Conservation (phyloP, 2,888 invertebrate species). For the Trissoscelio sp. region DNA sequence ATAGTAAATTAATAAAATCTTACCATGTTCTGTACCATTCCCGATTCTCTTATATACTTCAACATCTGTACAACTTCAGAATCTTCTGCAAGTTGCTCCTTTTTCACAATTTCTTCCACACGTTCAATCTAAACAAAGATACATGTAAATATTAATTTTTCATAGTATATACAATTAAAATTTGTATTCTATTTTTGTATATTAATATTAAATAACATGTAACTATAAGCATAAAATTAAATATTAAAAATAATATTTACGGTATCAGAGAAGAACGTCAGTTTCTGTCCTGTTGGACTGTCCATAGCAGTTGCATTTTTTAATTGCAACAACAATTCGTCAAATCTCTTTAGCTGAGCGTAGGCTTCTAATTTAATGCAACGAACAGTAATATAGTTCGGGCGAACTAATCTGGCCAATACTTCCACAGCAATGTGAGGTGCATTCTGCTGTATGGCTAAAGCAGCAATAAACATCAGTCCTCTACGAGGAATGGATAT, state of each 20-base stretch:
- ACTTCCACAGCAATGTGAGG: slow-evolving; percentile 89
- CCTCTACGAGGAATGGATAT: slow-evolving; percentile 86
- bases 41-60: not conserved
- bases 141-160: not conserved
- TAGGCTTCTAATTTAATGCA: slow-evolving; percentile 87
- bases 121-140: slow-evolving; percentile 11
- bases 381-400: slow-evolving; percentile 88
- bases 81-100: slow-evolving; percentile 1
- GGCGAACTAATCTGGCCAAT: slow-evolving; percentile 84
- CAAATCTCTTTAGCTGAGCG: slow-evolving; percentile 62
- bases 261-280: slow-evolving; percentile 87
- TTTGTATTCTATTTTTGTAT: too few relatives aligned
- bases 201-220: too few relatives aligned
- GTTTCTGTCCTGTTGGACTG: slow-evolving; percentile 84
- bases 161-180: too few relatives aligned
- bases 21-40: slow-evolving; percentile 28
- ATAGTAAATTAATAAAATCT: not conserved
- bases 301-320: slow-evolving; percentile 80
- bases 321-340: slow-evolving; percentile 35
- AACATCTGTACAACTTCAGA: slow-evolving; percentile 5
- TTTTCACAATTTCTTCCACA: slow-evolving; percentile 5
- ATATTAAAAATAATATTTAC: slow-evolving; percentile 81
- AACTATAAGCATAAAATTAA: too few relatives aligned
- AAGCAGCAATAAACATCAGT: slow-evolving; percentile 86
- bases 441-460: slow-evolving; percentile 88